Evolutionary conservation across 1,140 invertebrate genomes (phyloP), one percentile per base, ranked within the genome.

Genomic region (Bemisia tabaci): DNA sequence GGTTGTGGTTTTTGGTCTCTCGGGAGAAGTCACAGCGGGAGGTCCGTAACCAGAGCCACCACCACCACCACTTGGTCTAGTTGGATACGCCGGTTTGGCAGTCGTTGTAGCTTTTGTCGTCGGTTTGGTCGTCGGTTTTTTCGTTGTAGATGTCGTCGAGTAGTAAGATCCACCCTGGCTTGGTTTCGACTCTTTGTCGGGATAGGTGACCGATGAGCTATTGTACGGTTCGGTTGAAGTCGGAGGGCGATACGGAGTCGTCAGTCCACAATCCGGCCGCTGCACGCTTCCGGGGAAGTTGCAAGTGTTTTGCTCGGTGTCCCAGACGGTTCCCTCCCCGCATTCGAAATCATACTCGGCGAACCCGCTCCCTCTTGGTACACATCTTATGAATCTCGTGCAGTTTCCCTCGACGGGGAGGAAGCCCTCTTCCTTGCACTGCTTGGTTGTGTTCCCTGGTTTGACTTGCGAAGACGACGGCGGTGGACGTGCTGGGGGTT

Each of bases 381-480:
- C 85, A 76, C 89, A 91, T 76, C 88, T 82, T 73, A 89, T 89
- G 74, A 91, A 91, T 75, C 87, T 88, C 68, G 78, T 82, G 73
- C 90, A 92, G 73, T 91, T 82, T 68, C 80, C 76, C 48, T 78
- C 79, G 77, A 89, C 83, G 39, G 82, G 81, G 68, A 86, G 78
- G 76, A 87, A 90, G 70, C 87, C 88, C 78, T 87, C 85, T 65
- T 74, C 64, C 62, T 68, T 70, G 69, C 83, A 84, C 39, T 48
- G 33, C 22, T 61, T 48, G 61, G 63, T 25, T 62, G 64, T 22
- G 25, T 64, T 0, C 22, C 25, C 39, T 63, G 22, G 48, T 5
- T 63, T 59, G 17, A 65, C 22, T 60, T 62, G 26, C n/a, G 21
- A 22, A 2, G 9, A 64, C 24, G 59, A 25, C 1, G 63, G 12